Base-by-base conservation (phyloP, 2,797 vertebrate genomes). In the Cercopithecus hamlyni region DNA sequence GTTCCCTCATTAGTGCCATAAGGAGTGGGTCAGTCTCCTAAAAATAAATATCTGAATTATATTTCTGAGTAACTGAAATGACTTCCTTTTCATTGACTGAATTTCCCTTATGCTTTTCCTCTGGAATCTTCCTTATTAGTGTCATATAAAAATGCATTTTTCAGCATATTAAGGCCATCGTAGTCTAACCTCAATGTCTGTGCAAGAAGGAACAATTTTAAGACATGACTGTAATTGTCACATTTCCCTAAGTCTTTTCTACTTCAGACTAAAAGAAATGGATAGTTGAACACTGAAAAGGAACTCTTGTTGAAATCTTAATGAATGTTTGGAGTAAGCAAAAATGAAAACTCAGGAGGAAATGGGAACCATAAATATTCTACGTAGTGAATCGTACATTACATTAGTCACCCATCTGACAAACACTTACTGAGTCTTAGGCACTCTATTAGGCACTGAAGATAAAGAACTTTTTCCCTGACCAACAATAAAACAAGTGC, bases 11-110 rank as follows among this genome's bases (percentile, higher is more conserved):
- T 70, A 77, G 50, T 17, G 24, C 20, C 45, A 27, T 64, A 27
- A 30, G 19, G 79, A 77, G 5, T 15, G 9, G 39, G 55, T 80
- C 39, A 33, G 11, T 84, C n/a, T 79, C 57, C 30, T 70, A 72
- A 64, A 85, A 91, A 82, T 36, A 95, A 85, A 57, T n/a, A 67
- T 4, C 33, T 61, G 64, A 85, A 61, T 94, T 80, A 0, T 70
- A 45, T 80, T 95, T 97, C 90, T 45, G 41, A 81, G 33, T 82
- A 55, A 64, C 26, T 45, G 48, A 93, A 70, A 58, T 92, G 72
- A 70, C 45, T 96, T 79, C 22, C 58, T 93, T 94, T 90, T 39
- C 27, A 22, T 39, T 50, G 80, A 85, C 17, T 57, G 58, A 77
- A 79, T 79, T 77, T 55, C 22, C 19, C 48, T 89, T 73, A 1